Conservation (phyloP, 2,888 invertebrate genomes). For the Drosophila kuntzei region DNA sequence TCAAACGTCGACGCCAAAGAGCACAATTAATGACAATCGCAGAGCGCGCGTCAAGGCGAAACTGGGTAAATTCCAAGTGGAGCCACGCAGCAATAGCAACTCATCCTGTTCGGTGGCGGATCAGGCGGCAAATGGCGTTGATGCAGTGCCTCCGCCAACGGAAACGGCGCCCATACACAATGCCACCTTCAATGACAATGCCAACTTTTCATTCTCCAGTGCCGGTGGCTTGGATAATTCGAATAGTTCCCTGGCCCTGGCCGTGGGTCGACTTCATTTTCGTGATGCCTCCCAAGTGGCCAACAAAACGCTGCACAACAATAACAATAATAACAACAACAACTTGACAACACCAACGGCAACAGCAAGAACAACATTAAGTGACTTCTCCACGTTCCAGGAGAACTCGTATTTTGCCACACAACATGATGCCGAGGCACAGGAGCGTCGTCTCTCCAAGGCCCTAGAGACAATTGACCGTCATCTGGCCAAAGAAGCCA, state of each 20-base stretch:
- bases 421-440: conserved; percentile 84
- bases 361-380: conserved; percentile 59
- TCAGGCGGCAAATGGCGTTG: conserved; percentile 50
- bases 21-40: conserved; percentile 49
- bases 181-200: conserved; percentile 82
- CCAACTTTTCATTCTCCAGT: conserved; percentile 83
- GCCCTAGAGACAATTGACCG: conserved; percentile 83
- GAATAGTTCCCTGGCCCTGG: conserved; percentile 82
- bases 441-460: conserved; percentile 83
- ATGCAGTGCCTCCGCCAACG: conserved; percentile 4
- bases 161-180: conserved; percentile 59
- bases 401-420: conserved; percentile 85
- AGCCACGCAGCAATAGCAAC: conserved; percentile 80
- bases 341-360: conserved; percentile 26
- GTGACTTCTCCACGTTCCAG: conserved; percentile 84
- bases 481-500: conserved; percentile 84
- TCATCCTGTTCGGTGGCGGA: conserved; percentile 80
- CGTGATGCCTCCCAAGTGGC: conserved; percentile 70
- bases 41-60: conserved; percentile 75
- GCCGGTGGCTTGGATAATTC: conserved; percentile 83
- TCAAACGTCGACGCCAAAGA: conserved; percentile 84
- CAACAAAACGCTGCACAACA: conserved; percentile 54
- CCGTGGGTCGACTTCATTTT: conserved; percentile 82
- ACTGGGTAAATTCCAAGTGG: conserved; percentile 69
- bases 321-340: conserved; percentile 54